Base-by-base conservation (phyloP, 2,888 invertebrate genomes). In the Lacanobia wlatinum region DNA sequence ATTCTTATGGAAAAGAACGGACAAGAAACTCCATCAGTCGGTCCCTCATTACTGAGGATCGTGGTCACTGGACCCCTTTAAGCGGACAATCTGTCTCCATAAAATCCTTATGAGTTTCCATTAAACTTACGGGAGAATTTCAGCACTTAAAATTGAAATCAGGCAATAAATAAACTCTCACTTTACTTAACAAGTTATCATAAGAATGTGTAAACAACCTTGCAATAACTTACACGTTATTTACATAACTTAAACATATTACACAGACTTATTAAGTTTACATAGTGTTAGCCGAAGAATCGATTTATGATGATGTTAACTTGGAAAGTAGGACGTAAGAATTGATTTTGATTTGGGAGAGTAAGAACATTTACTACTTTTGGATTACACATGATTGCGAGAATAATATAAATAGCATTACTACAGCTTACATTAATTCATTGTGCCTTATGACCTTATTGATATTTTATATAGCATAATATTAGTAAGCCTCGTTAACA, bases 311-410 rank as follows among this genome's bases (percentile, higher is more conserved):
- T 50, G 40, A 68, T 69, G 55, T 48, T 28, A 46, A 28, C 7
- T 10, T 67, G 52, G 23, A 61, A 77, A 79, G 60, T 70, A 23
- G 67, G 66, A 79, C 82, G 28, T 23, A 64, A 43, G 34, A 67
- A 79, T 79, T 71, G 82, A 78, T 78, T 70, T 76, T 23, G 55
- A 53, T 70, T 76, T 79, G 79, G 69, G 82, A 77, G 66, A 70
- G 60, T 61, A 48, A 61, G 7, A 80, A 70, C 52, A 68, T 77
- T 79, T 66, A 28, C 18, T 28, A 23, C 8, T 14, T 43, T 23
- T 59, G 12, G 46, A n/a, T 73, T 23, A 48, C 53, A 43, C 8
- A 62, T 48, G 12, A 18, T 77, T 68, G 48, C 16, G 16, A 67
- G 23, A 67, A 21, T 14, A 5, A 18, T 4, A 55, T 34, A 28